Evolutionary conservation across 2,888 invertebrate species (phyloP).

Genomic region (Athripsodes cinereus): DNA sequence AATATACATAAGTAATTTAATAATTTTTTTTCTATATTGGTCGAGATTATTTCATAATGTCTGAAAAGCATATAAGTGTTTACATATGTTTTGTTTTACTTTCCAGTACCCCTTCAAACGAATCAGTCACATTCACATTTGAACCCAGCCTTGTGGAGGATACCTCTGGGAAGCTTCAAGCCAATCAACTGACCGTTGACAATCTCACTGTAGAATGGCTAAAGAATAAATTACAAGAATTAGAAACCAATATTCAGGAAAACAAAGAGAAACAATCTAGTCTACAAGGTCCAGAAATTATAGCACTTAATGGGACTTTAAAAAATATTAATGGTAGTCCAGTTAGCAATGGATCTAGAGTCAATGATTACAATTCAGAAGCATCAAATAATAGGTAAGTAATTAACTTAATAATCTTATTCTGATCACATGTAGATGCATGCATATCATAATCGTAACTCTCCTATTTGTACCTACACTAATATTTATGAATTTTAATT

Average conservation of each 20-base stretch:
- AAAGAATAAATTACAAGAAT: slow-evolving; percentile 68
- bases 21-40: too few species aligned
- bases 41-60: too few species aligned
- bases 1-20: too few species aligned
- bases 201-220: slow-evolving; percentile 89
- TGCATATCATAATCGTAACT: too few species aligned
- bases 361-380: slow-evolving; percentile 24
- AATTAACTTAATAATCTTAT: background rate
- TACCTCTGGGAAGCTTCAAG: slow-evolving; percentile 77
- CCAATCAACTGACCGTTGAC: slow-evolving; percentile 86
- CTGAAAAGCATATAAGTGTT: too few species aligned
- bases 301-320: slow-evolving; percentile 43
- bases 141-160: slow-evolving; percentile 85
- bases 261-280: slow-evolving; percentile 65
- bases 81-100: slow-evolving; percentile 2
- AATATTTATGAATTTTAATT: too few species aligned
- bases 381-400: slow-evolving; percentile 35
- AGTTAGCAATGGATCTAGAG: slow-evolving; percentile 21
- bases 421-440: background rate
- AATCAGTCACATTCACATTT: slow-evolving; percentile 69
- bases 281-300: slow-evolving; percentile 50
- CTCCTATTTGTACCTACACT: too few species aligned
- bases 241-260: slow-evolving; percentile 74
- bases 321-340: slow-evolving; percentile 34
- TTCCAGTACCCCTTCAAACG: slow-evolving; percentile 71